Base-by-base conservation (phyloP, 2,888 invertebrate genomes). In the Odontocolon sp. region DNA sequence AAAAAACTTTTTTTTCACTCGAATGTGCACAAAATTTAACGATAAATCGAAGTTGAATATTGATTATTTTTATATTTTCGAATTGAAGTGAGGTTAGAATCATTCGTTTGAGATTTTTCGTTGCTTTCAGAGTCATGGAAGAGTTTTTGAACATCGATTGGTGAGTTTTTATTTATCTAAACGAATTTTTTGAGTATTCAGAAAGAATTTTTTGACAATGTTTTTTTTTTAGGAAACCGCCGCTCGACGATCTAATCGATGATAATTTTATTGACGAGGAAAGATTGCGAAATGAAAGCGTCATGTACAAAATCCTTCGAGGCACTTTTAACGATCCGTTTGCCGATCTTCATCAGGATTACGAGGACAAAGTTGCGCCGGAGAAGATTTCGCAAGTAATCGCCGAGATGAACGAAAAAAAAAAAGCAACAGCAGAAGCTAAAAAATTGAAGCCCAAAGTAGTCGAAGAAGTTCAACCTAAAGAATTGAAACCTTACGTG, bases 161-260 rank as follows among this genome's bases (percentile, higher is more conserved):
- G 88, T 88, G 78, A 77, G 79, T 79, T 23, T 3, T 5, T 2
- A 16, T 52, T 33, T 3, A 57, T 56, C 28, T 2, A n/a, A n/a
- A n/a, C n/a, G n/a, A n/a, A n/a, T 38, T 52, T 9, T 18, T 1
- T 6, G 4, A 3, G 28, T 36, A 26, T 11, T 52, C 14, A 14
- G 2, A 4, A 11, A 64, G 33, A 42, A 36, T 47, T 33, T 45
- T 33, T 45, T 66, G n/a, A 8, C 33, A 16, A 63, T 42, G 26
- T 57, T 54, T 47, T 14, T 33, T 28, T 64, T 80, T 47, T 42
- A 88, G 88, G 88, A 66, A 81, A 61, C 83, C 86, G 26, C 68
- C 81, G 4, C 59, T 88, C 9, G 86, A 88, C 33, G 89, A 89
- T 38, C 71, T 89, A 0, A 38, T 88, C n/a, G 87, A 88, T 9